Evolutionary conservation across 2,888 invertebrate genomes (phyloP), one percentile per base, ranked within the genome.

Genomic region (Sphaeridia pumilis): DNA sequence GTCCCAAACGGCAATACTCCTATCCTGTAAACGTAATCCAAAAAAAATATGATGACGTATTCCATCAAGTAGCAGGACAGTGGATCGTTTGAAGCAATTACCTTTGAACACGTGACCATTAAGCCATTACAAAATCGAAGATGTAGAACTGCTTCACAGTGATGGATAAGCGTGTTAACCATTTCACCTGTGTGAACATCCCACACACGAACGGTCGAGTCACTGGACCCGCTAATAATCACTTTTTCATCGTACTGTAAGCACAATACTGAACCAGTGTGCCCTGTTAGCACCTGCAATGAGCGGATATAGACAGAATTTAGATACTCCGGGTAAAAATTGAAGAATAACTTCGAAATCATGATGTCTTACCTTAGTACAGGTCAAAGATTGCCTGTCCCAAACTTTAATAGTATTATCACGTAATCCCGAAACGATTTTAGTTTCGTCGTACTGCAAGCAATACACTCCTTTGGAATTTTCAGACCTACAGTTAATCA

Each of bases 361-460:
- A 10, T 44, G 10, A 12, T 10, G n/a, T 21, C n/a, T n/a, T 65
- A 81, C 82, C 75, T 84, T 84, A 45, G 88, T 84, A 73, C 95
- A 97, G 70, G 93, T 89, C 67, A 98, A 75, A 44, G 87, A 84
- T 72, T 85, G 85, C 64, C 95, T 80, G 73, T 97, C 90, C 98
- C 98, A 98, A 67, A 98, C 89, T 77, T 99, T 99, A 67, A 99
- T 98, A 14, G 98, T 99, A 74, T 99, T 99, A 74, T 99, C 98
- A 66, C 98, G 77, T 49, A 99, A 79, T 22, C 98, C 98, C 48
- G 95, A 95, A 1, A 99, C 94, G 65, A 99, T 98, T 74, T 98
- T 97, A 67, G 89, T 84, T 72, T 99, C 97, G 70, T 99, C 98
- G 69, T 99, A 99, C 72, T 99, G 98, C 60, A 99, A 75, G 72